Evolutionary conservation across 2,888 invertebrate genomes (phyloP), one percentile per base, ranked within the genome.

Genomic region (Frankliniella intonsa): DNA sequence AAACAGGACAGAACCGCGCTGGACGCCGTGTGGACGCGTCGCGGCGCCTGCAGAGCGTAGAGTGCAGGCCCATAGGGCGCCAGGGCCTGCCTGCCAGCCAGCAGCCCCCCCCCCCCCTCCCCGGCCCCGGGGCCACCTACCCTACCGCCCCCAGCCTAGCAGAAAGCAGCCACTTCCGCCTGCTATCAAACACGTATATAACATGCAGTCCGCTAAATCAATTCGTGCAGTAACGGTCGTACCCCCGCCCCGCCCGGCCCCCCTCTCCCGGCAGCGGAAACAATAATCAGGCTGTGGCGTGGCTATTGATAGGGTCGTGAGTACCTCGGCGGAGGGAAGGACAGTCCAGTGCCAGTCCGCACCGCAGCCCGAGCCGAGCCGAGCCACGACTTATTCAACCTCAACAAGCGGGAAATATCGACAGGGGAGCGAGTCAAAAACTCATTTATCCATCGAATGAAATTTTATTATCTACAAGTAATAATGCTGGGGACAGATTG

Each of bases 251-350:
- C n/a, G 17, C 17, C 14, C 14, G 7, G 5, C 62, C 17, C 62
- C n/a, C 62, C n/a, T 1, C 55, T 8, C 17, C 55, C 55, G 9
- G 55, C 69, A 11, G 69, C 25, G 25, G 22, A 76, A 76, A 22
- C n/a, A 76, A n/a, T 22, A 76, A 76, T 22, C 22, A n/a, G 10
- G 69, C 25, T 76, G 69, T 12, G 69, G 69, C 25, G 12, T 22
- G 69, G 11, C 22, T 76, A 76, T 76, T 76, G 69, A 76, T 76
- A 76, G 22, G n/a, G 69, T 22, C 69, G 69, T n/a, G 69, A 69
- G 22, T 22, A 22, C 22, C 69, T 22, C 22, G n/a, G 65, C 65
- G 9, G 7, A 17, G 7, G 62, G 19, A 7, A 14, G 62, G 5
- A 7, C 62, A 11, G 62, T n/a, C n/a, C 55, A 2, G 10, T 12